Evolutionary conservation across 2,113 vertebrate genomes (phyloP).

Genomic region (Passerina amoena): DNA sequence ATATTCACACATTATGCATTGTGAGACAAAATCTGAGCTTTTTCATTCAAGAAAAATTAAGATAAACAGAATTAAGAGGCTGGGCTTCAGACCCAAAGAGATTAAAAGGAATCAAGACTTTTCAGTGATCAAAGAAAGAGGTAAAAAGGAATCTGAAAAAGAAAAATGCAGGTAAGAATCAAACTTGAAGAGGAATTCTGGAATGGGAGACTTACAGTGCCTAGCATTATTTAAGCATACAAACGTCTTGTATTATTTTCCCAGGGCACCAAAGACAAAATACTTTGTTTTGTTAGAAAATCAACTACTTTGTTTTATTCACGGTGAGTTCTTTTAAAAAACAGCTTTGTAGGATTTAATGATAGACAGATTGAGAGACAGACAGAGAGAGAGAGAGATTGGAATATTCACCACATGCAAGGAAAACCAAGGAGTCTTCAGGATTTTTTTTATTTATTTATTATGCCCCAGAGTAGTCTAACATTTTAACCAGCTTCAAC

Average conservation of each 20-base stretch:
- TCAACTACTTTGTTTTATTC: neutral
- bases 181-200: neutral
- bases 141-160: neutral
- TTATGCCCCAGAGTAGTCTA: neutral
- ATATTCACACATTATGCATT: neutral
- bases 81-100: neutral
- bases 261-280: neutral
- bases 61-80: neutral
- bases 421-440: neutral
- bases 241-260: neutral
- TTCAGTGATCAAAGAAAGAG: neutral
- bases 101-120: neutral
- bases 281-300: neutral
- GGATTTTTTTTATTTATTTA: neutral
- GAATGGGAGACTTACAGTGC: neutral
- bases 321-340: neutral
- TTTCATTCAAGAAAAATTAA: neutral
- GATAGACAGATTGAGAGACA: neutral
- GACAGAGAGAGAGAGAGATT: neutral
- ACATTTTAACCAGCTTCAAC: neutral
- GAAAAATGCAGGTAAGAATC: neutral
- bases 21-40: neutral
- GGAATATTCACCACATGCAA: neutral
- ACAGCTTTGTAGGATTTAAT: neutral
- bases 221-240: neutral